Conservation (phyloP, 53 echinoderm and acorn worm genomes). For the Stichopus horrens region DNA sequence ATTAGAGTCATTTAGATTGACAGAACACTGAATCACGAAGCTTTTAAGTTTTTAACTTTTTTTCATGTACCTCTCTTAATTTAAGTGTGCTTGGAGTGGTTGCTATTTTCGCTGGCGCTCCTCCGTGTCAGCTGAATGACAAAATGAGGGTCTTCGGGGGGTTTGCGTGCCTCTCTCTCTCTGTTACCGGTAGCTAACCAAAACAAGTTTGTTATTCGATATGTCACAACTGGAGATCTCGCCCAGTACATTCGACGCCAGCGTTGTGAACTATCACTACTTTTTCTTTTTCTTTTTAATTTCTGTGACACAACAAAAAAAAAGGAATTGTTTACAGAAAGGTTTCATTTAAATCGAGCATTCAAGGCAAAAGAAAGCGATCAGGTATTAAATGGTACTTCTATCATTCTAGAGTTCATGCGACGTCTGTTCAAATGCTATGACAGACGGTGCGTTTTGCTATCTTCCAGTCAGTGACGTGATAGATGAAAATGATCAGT, state of each 20-base stretch:
- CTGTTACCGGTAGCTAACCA: not conserved
- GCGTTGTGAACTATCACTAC: not conserved
- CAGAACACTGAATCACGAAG: not conserved
- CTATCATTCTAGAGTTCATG: no score
- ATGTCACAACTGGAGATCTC: not conserved
- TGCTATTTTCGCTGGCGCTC: conserved; percentile 5
- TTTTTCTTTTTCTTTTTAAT: not conserved
- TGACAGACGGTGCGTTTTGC: no score
- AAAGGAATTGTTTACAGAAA: no score
- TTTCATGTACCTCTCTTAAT: conserved; percentile 3
- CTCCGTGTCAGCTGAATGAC: conserved; percentile 3
- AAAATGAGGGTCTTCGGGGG: not conserved
- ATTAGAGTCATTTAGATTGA: not conserved
- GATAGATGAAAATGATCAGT: no score
- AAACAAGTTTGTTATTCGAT: conserved; percentile 18
- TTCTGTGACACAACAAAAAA: no score
- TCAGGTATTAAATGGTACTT: no score
- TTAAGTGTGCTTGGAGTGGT: conserved; percentile 3
- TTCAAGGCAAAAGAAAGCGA: no score
- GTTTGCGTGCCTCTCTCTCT: not conserved
- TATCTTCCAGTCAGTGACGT: no score
- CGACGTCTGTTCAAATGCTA: no score
- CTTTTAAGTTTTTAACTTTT: not conserved
- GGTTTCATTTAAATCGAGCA: no score
- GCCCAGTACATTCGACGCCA: not conserved